A percentile compares a stretch with the other conserved stretches of the same genome.
phyloP scores from a whole-genome alignment of 53 echinoderm and acorn worm genomes.

The Hippasteria phrygiana region DNA sequence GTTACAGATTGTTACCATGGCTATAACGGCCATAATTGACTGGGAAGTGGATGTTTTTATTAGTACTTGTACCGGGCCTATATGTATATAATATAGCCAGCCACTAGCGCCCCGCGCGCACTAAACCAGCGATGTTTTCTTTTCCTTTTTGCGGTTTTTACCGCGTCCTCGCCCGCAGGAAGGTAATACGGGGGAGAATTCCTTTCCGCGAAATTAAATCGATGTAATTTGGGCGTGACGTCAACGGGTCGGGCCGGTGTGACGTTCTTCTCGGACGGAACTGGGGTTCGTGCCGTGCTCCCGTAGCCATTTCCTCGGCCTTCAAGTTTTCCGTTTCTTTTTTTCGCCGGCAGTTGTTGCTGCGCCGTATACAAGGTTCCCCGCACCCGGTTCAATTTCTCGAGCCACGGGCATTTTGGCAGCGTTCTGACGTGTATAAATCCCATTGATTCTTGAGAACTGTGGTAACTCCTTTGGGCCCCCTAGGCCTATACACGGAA shows the following conservation, averaged over 20 bases:
- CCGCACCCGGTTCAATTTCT: not conserved
- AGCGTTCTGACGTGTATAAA: not conserved
- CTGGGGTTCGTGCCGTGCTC: no score
- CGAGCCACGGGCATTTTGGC: not conserved
- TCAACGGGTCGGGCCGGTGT: not conserved
- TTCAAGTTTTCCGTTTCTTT: not conserved
- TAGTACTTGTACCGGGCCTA: no score
- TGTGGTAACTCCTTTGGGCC: not conserved
- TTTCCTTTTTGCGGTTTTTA: not conserved
- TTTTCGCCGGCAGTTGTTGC: no score
- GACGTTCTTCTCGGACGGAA: not conserved
- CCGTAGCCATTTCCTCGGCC: not conserved
- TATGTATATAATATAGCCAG: not conserved
- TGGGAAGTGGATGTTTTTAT: slow-evolving; percentile 5
- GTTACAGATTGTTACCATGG: slow-evolving; percentile 21
- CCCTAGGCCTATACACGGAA: no score
- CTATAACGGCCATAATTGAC: not conserved
- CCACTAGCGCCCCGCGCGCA: not conserved
- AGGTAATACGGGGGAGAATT: not conserved
- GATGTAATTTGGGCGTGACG: slow-evolving; percentile 48
- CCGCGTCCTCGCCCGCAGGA: not conserved
- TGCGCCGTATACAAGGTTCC: no score
- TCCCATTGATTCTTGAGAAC: not conserved
- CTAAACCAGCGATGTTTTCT: not conserved
- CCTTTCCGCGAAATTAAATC: slow-evolving; percentile 33